Base-by-base conservation (phyloP, 1,140 invertebrate species). In the Dinothrombium tinctorium region DNA sequence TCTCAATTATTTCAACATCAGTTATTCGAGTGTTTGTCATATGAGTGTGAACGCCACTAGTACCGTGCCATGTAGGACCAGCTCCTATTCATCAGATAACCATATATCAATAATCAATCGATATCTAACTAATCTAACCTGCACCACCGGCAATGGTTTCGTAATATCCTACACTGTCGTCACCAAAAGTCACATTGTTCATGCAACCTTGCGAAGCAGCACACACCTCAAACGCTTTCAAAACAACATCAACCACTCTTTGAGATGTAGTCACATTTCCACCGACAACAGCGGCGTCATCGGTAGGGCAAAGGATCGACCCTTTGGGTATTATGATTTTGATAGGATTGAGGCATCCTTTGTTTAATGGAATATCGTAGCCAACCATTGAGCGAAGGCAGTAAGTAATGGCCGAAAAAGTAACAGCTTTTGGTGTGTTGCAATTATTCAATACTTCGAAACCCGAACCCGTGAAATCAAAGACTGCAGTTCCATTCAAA, bases 21-120 rank as follows among this genome's bases (percentile, higher is more conserved):
- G 92, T 99, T 41, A 98, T 98, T 47, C 92, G 66, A 0, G 92
- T 99, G 60, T 99, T 99, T 1, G 94, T 98, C 92, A 99, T 99
- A 56, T 99, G 92, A 0, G 79, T 81, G 56, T 98, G 92, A 8
- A 96, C 72, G 5, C 89, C 90, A 50, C 78, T 76, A 38, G 72
- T 67, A 0, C 89, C 89, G 58, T 78, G 53, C 81, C 84, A 95
- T 1, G 67, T 70, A 0, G 83, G 81, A 31, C 87, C 86, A 76
- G 83, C 52, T 14, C 37, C 41, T 50, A 33, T 17, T 19, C 43
- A 37, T 31, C n/a, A 7, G 31, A n/a, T 31, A 40, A 32, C 31
- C 15, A 28, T 15, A 14, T 19, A 36, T 24, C 12, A 40, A 9
- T 23, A 41, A 32, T 20, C 9, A 25, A 45, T 33, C 22, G 14